These are phyloP conservation scores for Tadarida brasiliensis DNA, from an alignment of 2,797 vertebrate genomes.

Conservation along the genomic window DNA sequence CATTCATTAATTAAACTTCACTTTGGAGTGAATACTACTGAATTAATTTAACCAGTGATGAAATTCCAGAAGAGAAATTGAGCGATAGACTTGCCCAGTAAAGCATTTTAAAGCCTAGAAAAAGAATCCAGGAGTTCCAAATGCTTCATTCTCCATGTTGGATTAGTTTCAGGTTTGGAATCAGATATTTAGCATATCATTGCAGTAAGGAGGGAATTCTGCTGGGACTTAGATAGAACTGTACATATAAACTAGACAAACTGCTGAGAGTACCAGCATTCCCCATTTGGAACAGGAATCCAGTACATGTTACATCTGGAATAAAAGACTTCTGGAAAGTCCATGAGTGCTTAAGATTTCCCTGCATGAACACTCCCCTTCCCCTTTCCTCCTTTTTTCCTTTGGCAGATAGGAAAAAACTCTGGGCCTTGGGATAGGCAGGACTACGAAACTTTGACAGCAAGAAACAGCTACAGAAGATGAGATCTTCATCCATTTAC, in stretches of 20 bases:
- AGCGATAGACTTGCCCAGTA: constrained; percentile 68
- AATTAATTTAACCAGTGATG: constrained; percentile 68
- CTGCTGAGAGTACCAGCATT: not conserved
- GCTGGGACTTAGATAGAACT: constrained; percentile 6
- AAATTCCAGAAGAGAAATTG: constrained; percentile 70
- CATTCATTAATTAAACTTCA: constrained; percentile 72
- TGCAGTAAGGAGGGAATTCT: constrained; percentile 54
- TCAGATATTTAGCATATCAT: not conserved
- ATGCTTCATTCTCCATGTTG: constrained; percentile 53
- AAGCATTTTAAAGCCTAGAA: constrained; percentile 64
- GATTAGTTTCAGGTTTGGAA: constrained; percentile 16
- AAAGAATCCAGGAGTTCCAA: constrained; percentile 37
- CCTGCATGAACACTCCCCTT: not conserved
- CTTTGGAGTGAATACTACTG: constrained; percentile 66
- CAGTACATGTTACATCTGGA: not conserved
- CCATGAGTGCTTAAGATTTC: not conserved
- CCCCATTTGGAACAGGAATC: not conserved
- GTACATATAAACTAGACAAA: not conserved
- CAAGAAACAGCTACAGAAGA: not conserved
- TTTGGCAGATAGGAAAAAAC: not conserved
- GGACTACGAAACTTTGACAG: not conserved
- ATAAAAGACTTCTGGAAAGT: not conserved
- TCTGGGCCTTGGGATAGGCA: not conserved
- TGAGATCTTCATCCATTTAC: not conserved
- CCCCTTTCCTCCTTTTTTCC: not conserved